Base-by-base conservation (phyloP, 2,113 vertebrate genomes). In the Paratilapia polleni region DNA sequence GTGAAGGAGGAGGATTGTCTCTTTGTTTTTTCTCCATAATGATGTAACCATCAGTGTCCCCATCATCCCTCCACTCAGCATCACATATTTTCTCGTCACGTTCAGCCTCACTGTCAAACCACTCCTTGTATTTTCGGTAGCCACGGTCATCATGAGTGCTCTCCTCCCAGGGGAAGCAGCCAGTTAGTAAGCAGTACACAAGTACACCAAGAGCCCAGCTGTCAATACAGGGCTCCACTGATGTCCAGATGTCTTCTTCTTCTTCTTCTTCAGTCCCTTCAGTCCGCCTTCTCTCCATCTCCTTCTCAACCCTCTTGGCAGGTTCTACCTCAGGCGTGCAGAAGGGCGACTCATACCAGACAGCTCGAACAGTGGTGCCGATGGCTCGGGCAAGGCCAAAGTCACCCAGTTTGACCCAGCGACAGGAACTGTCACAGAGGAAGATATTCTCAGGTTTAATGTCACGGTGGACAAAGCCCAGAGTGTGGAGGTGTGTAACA, bases 401-500 rank as follows among this genome's bases (percentile, higher is more conserved):
- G 93, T 99, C 98, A 0, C 96, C 96, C 64, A 99, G 95, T 87
- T 98, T 98, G 88, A 99, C 97, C 52, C 93, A 96, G 17, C 93
- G 96, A 64, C 98, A 98, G 0, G 83, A 84, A 0, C 77, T 85
- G 90, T 98, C 97, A 1, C 97, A 99, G 82, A 98, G 94, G 83
- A 99, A 96, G 74, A 99, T 96, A 0, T 99, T 99, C 94, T 98
- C 98, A 0, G 97, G 97, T 86, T 98, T 99, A 87, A 99, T 97
- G 3, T 99, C 98, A 0, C 98, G 96, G 11, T 99, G 98, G 12
- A 98, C 97, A 41, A 98, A 96, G 4, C 97, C 98, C 11, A 97
- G 93, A 26, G 96, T 89, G 36, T 99, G 98, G 54, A 98, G 97
- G 88, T 97, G 97, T 49, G 97, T 96, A 59, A 99, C 94, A 0